Evolutionary conservation across 1,140 invertebrate species (phyloP).

Genomic region (Teleopsis dalmanni): DNA sequence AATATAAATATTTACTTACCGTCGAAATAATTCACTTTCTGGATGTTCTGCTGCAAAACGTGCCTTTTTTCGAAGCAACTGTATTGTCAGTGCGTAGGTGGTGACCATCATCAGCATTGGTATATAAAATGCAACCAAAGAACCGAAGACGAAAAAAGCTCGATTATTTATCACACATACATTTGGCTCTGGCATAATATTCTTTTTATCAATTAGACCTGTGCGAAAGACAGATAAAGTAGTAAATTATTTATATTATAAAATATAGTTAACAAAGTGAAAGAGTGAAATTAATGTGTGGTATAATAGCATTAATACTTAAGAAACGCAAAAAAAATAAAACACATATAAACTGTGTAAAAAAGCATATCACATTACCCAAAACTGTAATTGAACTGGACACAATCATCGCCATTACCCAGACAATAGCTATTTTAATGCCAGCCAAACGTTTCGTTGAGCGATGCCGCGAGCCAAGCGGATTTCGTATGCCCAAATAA

Average conservation of each 20-base stretch:
- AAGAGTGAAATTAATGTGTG: background rate
- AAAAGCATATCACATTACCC: slow-evolving; percentile 48
- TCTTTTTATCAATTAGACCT: slow-evolving; percentile 64
- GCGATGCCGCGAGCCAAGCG: slow-evolving; percentile 69
- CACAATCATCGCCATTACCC: slow-evolving; percentile 77
- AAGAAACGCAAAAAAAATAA: background rate
- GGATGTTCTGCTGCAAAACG: slow-evolving; percentile 57
- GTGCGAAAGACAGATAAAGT: slow-evolving; percentile 15
- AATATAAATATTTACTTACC: slow-evolving; percentile 41
- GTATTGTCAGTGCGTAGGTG: slow-evolving; percentile 82
- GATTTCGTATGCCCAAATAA: slow-evolving; percentile 85
- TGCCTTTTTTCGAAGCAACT: slow-evolving; percentile 67
- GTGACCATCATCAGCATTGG: slow-evolving; percentile 87
- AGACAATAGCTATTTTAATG: slow-evolving; percentile 76
- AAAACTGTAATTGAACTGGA: slow-evolving; percentile 81
- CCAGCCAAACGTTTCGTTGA: slow-evolving; percentile 70
- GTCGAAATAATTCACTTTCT: slow-evolving; percentile 51
- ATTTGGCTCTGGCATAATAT: slow-evolving; percentile 67
- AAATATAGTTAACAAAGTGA: background rate
- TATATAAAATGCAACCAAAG: slow-evolving; percentile 84
- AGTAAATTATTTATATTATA: slow-evolving; percentile 2
- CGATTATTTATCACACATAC: slow-evolving; percentile 80
- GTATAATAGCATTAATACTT: too few species aligned
- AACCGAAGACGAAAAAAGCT: slow-evolving; percentile 80
- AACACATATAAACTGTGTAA: background rate